These are phyloP conservation scores for Poicephalus meyeri DNA, from an alignment of 2,113 vertebrate species.

Conservation along the genomic window DNA sequence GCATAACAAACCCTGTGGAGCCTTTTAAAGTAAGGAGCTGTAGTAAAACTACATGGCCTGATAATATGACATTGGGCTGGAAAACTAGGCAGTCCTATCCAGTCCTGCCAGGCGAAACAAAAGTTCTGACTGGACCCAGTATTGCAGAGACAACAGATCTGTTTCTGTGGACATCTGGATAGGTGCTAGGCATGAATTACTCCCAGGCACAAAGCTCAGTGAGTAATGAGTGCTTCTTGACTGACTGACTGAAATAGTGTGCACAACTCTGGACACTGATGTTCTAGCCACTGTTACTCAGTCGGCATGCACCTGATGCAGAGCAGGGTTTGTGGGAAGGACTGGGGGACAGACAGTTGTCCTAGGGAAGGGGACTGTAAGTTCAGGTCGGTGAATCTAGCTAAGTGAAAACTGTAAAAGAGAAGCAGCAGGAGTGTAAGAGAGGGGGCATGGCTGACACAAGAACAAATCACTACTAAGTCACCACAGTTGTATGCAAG, in stretches of 20 bases:
- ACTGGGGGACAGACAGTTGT: background rate
- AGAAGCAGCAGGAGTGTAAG: background rate
- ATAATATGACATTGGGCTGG: background rate
- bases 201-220: background rate
- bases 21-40: background rate
- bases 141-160: background rate
- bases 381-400: background rate
- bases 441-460: background rate
- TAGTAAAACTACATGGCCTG: background rate
- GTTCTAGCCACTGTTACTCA: background rate
- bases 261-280: background rate
- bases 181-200: background rate
- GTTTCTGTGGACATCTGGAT: background rate
- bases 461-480: background rate
- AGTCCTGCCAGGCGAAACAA: background rate
- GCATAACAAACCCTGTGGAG: background rate
- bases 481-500: background rate
- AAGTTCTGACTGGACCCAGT: background rate
- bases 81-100: background rate
- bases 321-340: background rate
- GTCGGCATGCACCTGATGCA: background rate
- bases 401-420: background rate
- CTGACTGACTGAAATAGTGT: accelerated
- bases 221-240: background rate
- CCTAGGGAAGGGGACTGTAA: background rate